Base-by-base conservation (phyloP, 2,113 vertebrate species). In the Leuciscus idus region DNA sequence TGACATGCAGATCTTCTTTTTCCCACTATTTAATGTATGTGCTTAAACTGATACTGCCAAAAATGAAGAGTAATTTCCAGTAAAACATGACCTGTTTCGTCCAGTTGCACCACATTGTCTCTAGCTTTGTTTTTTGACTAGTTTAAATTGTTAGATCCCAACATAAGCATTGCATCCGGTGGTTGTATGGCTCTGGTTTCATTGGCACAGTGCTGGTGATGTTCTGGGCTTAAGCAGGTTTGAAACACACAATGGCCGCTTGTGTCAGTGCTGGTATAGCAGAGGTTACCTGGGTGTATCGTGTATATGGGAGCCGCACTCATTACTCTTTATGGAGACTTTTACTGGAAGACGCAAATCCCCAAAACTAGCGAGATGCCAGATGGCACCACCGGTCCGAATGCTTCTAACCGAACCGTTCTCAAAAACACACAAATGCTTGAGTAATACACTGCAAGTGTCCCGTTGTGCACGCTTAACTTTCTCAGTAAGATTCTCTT, bases 241-340 rank as follows among this genome's bases (percentile, higher is more conserved):
- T 59, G 13, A 57, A 81, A 84, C 88, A 33, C 33, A 33, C 33
- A 85, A 86, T 77, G 50, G 77, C 64, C 59, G 73, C 66, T 72
- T 80, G 74, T 90, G 86, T 85, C 81, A 7, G 84, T 82, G 70
- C 61, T 75, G 83, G 85, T 70, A 26, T 26, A 87, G 85, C 64
- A 64, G 81, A 83, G 88, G 87, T 90, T 88, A 89, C 87, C 88
- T 89, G 75, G 84, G 81, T 88, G 88, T 72, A 78, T 62, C 70
- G 87, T 88, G 85, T 87, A 85, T 87, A 85, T 88, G 83, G 52
- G 73, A 89, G 75, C 61, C 9, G 28, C 43, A 73, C 78, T 91
- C 68, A 86, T 91, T 90, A 87, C 76, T 86, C 85, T 92, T 93
- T 91, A 92, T 91, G 48, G 85, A 88, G 33, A 80, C 87, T 80